These are phyloP conservation scores for Channallabes apus DNA, from an alignment of 2,797 vertebrate genomes.

Conservation along the genomic window DNA sequence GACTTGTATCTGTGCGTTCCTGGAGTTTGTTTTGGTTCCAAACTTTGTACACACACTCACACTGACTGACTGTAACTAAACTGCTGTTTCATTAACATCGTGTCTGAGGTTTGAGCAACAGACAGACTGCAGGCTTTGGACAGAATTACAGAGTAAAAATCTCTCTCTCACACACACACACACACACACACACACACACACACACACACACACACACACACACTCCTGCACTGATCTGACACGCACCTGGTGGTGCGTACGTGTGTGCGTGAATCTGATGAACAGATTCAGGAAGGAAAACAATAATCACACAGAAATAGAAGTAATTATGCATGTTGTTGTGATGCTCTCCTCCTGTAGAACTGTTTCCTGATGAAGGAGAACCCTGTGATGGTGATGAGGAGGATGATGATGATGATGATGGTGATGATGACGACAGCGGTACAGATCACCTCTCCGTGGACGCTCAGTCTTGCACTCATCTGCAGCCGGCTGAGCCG, in stretches of 20 bases:
- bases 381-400: slow-evolving; percentile 57
- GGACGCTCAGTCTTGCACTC: slow-evolving; percentile 66
- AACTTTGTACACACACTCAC: too few relatives aligned
- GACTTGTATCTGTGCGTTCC: too few relatives aligned
- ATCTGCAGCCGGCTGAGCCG: slow-evolving; percentile 71
- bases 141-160: too few relatives aligned
- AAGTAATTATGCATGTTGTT: background rate
- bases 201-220: too few relatives aligned
- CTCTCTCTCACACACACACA: too few relatives aligned
- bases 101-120: too few relatives aligned
- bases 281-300: background rate
- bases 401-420: slow-evolving; percentile 58
- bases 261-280: background rate
- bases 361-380: slow-evolving; percentile 64
- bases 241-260: background rate
- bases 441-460: slow-evolving; percentile 72
- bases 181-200: too few relatives aligned
- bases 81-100: too few relatives aligned
- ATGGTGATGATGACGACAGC: slow-evolving; percentile 70
- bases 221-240: too few relatives aligned
- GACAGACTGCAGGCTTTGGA: too few relatives aligned
- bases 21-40: too few relatives aligned
- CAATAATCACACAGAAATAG: background rate
- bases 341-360: slow-evolving; percentile 44
- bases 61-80: background rate